These are phyloP conservation scores for Torymus aiolomorphi DNA, from an alignment of 2,888 invertebrate species.

Conservation along the genomic window DNA sequence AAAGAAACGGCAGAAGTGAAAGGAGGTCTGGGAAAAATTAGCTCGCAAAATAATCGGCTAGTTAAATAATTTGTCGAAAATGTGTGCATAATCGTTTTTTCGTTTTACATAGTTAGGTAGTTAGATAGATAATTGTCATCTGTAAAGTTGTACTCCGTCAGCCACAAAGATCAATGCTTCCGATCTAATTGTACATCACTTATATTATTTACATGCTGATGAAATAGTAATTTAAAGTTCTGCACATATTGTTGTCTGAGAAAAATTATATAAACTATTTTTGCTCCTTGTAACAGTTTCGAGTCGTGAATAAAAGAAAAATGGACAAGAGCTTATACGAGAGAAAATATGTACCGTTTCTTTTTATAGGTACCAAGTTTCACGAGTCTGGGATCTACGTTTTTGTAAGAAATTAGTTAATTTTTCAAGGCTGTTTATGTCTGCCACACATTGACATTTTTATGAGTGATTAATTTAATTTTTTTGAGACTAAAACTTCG, in stretches of 20 bases:
- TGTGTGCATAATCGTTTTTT: constrained; percentile 52
- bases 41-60: constrained; percentile 38
- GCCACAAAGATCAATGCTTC: constrained; percentile 51
- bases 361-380: constrained; percentile 22
- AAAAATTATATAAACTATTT: constrained; percentile 26
- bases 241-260: constrained; percentile 55
- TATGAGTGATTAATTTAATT: constrained; percentile 40
- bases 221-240: constrained; percentile 49
- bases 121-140: constrained; percentile 57
- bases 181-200: constrained; percentile 50
- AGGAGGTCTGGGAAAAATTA: constrained; percentile 50
- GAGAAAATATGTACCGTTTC: constrained; percentile 15
- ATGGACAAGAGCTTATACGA: constrained; percentile 18
- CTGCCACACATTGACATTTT: constrained; percentile 32
- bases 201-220: constrained; percentile 47
- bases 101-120: constrained; percentile 49
- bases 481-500: constrained; percentile 41
- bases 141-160: constrained; percentile 46
- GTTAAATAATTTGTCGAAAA: constrained; percentile 46
- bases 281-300: constrained; percentile 29
- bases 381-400: constrained; percentile 41
- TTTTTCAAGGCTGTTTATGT: constrained; percentile 56
- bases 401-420: constrained; percentile 43
- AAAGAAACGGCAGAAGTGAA: constrained; percentile 51
- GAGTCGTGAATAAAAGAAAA: constrained; percentile 8